Evolutionary conservation across 2,888 invertebrate genomes (phyloP).

Genomic region (Morpho helenor): DNA sequence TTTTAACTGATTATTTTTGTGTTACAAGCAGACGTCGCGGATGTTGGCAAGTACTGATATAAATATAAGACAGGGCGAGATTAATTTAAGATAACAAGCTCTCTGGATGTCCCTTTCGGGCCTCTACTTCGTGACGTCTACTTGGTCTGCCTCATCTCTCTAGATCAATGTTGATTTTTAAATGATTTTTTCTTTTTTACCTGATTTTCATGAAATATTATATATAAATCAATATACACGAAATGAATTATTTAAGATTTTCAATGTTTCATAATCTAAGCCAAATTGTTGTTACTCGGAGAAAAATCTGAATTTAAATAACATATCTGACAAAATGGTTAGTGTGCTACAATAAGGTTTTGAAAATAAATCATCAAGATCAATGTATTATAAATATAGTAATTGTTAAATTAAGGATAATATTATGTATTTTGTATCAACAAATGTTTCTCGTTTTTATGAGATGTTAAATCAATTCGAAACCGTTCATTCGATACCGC

Average conservation of each 20-base stretch:
- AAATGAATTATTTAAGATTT: conserved; percentile 48
- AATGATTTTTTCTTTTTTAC: conserved; percentile 35
- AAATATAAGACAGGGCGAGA: conserved; percentile 7
- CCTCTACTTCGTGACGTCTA: conserved; percentile 31
- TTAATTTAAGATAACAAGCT: conserved; percentile 36
- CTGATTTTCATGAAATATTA: conserved; percentile 48
- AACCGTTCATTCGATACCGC: conserved; percentile 66
- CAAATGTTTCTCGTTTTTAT: conserved; percentile 73
- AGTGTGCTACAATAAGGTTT: conserved; percentile 78
- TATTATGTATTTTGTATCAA: conserved; percentile 76
- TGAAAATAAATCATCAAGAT: conserved; percentile 69
- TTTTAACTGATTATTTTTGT: conserved; percentile 30
- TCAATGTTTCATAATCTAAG: conserved; percentile 61
- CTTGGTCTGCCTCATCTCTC: conserved; percentile 30
- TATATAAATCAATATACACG: conserved; percentile 46
- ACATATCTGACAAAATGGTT: conserved; percentile 80
- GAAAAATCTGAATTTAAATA: conserved; percentile 78
- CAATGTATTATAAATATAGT: conserved; percentile 75
- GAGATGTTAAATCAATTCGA: conserved; percentile 66
- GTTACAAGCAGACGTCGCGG: conserved; percentile 40
- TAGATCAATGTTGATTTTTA: conserved; percentile 29
- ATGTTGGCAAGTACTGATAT: conserved; percentile 34
- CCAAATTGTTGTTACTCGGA: conserved; percentile 75
- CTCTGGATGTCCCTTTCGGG: conserved; percentile 12
- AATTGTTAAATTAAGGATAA: conserved; percentile 75